Evolutionary conservation across 1,140 invertebrate species (phyloP), one percentile per base, ranked within the genome.

Genomic region (Aphis craccivora): DNA sequence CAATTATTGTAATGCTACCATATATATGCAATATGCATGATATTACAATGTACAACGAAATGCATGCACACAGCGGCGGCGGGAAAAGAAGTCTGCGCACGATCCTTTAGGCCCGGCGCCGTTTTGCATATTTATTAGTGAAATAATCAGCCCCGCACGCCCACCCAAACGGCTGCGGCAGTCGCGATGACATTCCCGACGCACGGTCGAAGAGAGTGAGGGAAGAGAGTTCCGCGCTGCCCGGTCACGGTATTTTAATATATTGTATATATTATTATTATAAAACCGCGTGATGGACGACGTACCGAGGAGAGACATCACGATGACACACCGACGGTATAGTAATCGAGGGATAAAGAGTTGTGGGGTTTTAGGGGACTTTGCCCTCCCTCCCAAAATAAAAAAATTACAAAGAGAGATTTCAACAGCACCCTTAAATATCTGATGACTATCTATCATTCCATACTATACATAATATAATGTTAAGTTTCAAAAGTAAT

Each of bases 61-160:
- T 25, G 30, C 40, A 55, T 40, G 90, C 48, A 81, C 76, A 55
- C 40, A 9, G 25, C 83, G 37, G 43, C 60, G 76, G 22, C n/a
- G 35, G n/a, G 22, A 89, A 89, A 89, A 89, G 35, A 90, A 55
- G 89, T 90, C 89, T 90, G 55, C 89, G 89, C 89, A 90, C 89
- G 53, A 90, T 90, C 89, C 89, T 90, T 93, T 86, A 25, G 81
- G 48, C 40, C 90, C 76, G 91, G 81, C 81, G 81, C 91, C 91
- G 91, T 93, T 93, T 86, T 53, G 91, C 91, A 86, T 93, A 93
- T 93, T 86, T 86, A 93, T 93, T 93, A 93, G 76, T 25, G 25
- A 93, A 93, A 93, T 86, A 84, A 93, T 53, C 45, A 37, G 76
- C 48, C 25, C 30, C 48, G 76, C 35, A 53, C 91, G 91, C 90